Evolutionary conservation across 30 jellyfish, hydroid and myxozoan species (phyloP), one percentile per base, ranked within the genome.

Genomic region (Morbakka virulenta): DNA sequence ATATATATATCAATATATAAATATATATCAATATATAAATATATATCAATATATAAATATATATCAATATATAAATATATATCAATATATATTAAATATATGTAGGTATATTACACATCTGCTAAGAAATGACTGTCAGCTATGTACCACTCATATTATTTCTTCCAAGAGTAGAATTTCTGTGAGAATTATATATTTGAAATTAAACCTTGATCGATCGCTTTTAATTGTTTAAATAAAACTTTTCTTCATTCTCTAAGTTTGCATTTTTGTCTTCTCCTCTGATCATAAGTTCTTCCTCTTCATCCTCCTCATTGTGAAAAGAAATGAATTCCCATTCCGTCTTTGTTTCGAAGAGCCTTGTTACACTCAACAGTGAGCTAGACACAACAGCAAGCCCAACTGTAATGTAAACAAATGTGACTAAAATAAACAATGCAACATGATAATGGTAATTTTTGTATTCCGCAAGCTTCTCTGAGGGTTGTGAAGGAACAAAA

Each of bases 371-470:
- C 35, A 89, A 74, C 69, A 89, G 84, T 32, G 83, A 94, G 51
- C 97, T 89, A 23, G 97, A 89, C 0, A 89, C 97, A 47, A 89
- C 97, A 62, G 97, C 76, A 21, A 89, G 86, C 25, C 97, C 97
- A 35, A 89, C 71, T 4, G 97, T 89, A 1, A 89, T 83, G 95
- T 89, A 89, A 30, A 89, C 49, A 76, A 82, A 82, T 11, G 97
- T 89, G 33, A 89, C 90, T 31, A 82, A 26, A 29, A 89, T 83
- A 65, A 89, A 89, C 48, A 89, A 80, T 1, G 95, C 97, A 31
- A 89, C 95, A 74, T 83, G 97, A 31, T 49, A 41, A 32, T 89
- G 97, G 49, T 80, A 66, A 1, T 72, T 28, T 22, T 70, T 72
- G 50, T 57, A 64, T 41, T 49, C 67, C 6, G 79, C 87, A 33